Percentiles rank a stretch among this genome's conserved stretches.
Conservation (phyloP, 2,888 invertebrate species). For the Acronicta leporina region DNA sequence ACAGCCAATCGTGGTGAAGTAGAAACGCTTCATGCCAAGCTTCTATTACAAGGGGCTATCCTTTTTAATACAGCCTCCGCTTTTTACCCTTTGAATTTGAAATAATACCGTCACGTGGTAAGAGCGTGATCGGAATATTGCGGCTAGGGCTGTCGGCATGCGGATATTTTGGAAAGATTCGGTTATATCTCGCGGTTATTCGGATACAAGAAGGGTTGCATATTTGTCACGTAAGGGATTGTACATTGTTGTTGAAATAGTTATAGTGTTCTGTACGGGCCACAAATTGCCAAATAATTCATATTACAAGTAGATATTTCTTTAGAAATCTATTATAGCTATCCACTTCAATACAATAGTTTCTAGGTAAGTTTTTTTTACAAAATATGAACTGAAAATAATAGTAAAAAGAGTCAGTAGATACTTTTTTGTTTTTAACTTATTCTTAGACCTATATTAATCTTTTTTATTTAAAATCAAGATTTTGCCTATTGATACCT, state of each 20-base stretch:
- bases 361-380: no score
- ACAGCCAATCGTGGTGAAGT: conserved; percentile 61
- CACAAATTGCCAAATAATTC: not conserved
- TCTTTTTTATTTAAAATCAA: no score
- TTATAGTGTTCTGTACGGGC: not conserved
- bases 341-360: no score
- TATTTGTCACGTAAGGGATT: conserved; percentile 29
- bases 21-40: conserved; percentile 51
- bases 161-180: conserved; percentile 37
- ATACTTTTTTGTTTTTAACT: no score
- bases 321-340: no score
- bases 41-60: conserved; percentile 69
- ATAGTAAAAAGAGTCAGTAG: no score
- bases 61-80: conserved; percentile 76
- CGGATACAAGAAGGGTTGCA: conserved; percentile 31
- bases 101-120: conserved; percentile 80
- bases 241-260: conserved; percentile 8
- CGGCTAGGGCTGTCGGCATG: conserved; percentile 37
- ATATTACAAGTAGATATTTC: no score
- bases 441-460: no score
- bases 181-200: conserved; percentile 32
- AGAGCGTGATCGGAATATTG: conserved; percentile 73
- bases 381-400: no score
- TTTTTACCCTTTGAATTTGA: conserved; percentile 85
- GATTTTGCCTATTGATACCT: no score